Percentiles rank a stretch among this genome's conserved stretches.
phyloP scores from a whole-genome alignment of 2,113 vertebrate species.

The Xenus cinereus region DNA sequence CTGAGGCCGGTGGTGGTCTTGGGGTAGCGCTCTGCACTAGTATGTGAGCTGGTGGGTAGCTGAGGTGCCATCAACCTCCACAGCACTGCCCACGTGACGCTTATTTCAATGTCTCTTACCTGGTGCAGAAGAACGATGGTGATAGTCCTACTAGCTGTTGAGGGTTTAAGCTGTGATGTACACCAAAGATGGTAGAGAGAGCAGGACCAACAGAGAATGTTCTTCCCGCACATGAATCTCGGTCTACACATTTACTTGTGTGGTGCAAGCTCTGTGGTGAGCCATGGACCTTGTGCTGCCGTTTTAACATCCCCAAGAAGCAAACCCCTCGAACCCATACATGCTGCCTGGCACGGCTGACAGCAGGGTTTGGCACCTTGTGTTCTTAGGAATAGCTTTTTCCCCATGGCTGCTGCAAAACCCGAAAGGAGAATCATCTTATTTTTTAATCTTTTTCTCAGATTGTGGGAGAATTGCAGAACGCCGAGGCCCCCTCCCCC shows the following conservation, averaged over 20 bases:
- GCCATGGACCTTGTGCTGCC: not conserved
- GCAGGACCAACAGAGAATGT: not conserved
- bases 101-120: not conserved
- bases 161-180: accelerated
- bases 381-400: not conserved
- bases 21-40: not conserved
- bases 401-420: not conserved
- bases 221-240: accelerated
- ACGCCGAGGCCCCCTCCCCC: not conserved
- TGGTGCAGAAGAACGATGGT: accelerated
- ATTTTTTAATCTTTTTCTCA: not conserved
- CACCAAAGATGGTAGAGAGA: not conserved
- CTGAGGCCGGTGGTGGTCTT: not conserved
- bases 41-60: not conserved
- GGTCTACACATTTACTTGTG: accelerated
- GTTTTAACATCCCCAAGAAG: not conserved
- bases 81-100: accelerated
- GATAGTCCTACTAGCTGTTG: not conserved
- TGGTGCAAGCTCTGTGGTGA: not conserved
- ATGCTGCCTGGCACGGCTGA: accelerated
- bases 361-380: not conserved
- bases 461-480: slow-evolving; percentile 17
- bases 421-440: not conserved
- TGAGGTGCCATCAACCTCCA: not conserved
- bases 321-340: not conserved